Evolutionary conservation across 1,140 invertebrate species (phyloP).

Genomic region (Eueides isabella): DNA sequence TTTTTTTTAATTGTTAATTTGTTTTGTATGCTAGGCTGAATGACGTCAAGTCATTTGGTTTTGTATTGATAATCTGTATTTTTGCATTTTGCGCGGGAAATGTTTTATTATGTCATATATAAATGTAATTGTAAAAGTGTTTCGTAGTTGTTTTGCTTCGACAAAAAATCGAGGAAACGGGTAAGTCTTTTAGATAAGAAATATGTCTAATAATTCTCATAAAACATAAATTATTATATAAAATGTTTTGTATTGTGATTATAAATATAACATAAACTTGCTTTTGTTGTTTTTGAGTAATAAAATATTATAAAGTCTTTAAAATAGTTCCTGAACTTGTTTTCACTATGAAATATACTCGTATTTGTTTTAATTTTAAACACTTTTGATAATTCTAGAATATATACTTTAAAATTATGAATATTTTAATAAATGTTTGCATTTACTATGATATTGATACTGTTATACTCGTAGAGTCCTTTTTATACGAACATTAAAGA

Average conservation of each 20-base stretch:
- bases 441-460: neutral
- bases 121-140: neutral
- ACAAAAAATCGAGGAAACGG: neutral
- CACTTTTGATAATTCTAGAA: neutral
- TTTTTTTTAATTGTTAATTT: too few species aligned
- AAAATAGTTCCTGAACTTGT: neutral
- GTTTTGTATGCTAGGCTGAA: neutral
- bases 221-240: neutral
- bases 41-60: neutral
- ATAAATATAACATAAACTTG: too few species aligned
- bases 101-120: neutral
- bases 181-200: neutral
- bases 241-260: neutral
- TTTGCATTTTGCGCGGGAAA: constrained; percentile 3
- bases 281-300: neutral
- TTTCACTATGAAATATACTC: neutral
- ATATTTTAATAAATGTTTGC: neutral
- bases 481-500: too few species aligned
- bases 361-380: neutral
- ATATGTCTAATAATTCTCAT: neutral
- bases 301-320: neutral
- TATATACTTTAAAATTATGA: neutral
- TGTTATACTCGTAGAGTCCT: neutral
- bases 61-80: neutral
- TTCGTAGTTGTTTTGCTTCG: neutral